A percentile compares a stretch with the other conserved stretches of the same genome.
phyloP scores from a whole-genome alignment of 2,888 invertebrate species.

The Lysandra coridon region DNA sequence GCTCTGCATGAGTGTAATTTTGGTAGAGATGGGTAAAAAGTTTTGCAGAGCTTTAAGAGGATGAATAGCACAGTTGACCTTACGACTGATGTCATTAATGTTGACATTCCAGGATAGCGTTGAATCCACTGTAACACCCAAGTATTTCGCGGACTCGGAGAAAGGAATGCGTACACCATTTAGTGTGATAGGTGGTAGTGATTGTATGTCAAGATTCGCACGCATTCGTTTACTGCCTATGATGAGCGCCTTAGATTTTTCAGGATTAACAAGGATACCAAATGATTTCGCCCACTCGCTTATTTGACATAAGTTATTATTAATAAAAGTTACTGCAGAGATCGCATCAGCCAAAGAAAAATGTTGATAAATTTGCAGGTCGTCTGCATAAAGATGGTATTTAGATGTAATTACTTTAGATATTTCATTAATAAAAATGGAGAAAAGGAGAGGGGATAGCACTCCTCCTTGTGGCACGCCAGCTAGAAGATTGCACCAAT shows the following conservation, averaged over 20 bases:
- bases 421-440: too few relatives aligned
- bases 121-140: not conserved
- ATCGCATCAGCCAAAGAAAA: too few relatives aligned
- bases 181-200: not conserved
- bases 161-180: too few relatives aligned
- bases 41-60: not conserved
- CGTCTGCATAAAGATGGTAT: too few relatives aligned
- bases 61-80: not conserved
- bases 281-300: not conserved
- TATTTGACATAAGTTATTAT: too few relatives aligned
- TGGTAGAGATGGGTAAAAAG: not conserved
- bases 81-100: not conserved
- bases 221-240: not conserved
- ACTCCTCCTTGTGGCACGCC: too few relatives aligned
- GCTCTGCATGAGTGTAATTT: not conserved
- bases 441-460: too few relatives aligned
- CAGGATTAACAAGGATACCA: not conserved
- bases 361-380: too few relatives aligned
- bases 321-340: too few relatives aligned
- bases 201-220: not conserved
- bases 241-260: not conserved
- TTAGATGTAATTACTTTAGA: too few relatives aligned
- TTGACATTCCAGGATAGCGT: too few relatives aligned
- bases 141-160: not conserved
- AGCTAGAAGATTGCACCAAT: too few relatives aligned